These are phyloP conservation scores for Dolichotis patagonum DNA, from an alignment of 2,113 vertebrate genomes.

Conservation along the genomic window DNA sequence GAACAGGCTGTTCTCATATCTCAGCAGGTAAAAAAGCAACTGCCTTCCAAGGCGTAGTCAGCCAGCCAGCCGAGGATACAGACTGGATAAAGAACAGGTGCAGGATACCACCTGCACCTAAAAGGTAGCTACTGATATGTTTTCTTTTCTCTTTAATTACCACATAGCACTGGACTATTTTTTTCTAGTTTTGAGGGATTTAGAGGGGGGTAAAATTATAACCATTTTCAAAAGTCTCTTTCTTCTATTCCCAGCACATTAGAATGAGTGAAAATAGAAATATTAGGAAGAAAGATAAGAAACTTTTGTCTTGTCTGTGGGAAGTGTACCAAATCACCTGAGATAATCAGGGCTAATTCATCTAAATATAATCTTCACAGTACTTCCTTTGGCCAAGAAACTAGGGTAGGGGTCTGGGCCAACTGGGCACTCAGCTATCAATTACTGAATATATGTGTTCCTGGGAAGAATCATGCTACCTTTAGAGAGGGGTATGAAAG, in stretches of 20 bases:
- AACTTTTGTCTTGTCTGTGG: neutral
- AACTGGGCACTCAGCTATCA: neutral
- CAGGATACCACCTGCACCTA: neutral
- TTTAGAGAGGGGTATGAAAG: neutral
- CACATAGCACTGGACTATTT: neutral
- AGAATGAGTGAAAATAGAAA: neutral
- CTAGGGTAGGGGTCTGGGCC: neutral
- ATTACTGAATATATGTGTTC: neutral
- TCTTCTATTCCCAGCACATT: neutral
- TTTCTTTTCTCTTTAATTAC: neutral
- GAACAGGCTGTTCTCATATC: neutral
- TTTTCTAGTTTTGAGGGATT: neutral
- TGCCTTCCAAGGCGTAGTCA: neutral
- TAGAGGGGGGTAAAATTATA: neutral
- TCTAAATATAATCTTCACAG: neutral
- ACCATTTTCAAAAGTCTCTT: neutral
- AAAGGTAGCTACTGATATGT: neutral
- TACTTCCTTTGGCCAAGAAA: neutral
- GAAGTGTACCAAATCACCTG: slow-evolving; percentile 1
- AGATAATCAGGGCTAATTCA: neutral
- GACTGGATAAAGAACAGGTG: neutral
- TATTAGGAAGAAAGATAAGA: neutral
- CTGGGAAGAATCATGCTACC: neutral
- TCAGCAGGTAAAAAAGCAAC: neutral
- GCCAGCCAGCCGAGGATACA: neutral